phyloP scores from a whole-genome alignment of 2,113 vertebrate genomes.

The Mirounga angustirostris region DNA sequence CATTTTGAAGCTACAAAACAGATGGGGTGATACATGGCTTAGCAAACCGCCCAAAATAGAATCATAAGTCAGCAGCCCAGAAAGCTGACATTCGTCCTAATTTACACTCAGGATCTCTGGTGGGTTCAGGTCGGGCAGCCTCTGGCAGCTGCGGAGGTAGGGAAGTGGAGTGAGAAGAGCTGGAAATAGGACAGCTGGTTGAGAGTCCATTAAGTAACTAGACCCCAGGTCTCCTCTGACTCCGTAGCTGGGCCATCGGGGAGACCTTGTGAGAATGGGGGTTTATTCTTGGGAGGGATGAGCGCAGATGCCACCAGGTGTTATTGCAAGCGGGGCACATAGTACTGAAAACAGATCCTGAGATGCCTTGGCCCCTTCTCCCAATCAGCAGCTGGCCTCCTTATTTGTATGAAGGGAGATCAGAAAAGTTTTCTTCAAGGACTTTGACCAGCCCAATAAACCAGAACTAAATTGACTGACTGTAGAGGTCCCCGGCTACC shows the following conservation, averaged over 20 bases:
- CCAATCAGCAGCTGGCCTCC: neutral
- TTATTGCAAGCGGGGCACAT: neutral
- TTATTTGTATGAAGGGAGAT: neutral
- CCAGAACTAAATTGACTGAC: neutral
- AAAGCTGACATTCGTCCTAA: neutral
- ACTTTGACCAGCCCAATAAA: conserved; percentile 15
- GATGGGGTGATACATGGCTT: neutral
- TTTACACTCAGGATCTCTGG: neutral
- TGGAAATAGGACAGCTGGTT: neutral
- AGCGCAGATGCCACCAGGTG: neutral
- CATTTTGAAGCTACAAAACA: conserved; percentile 11
- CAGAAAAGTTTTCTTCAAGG: conserved; percentile 34
- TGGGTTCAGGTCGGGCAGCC: neutral
- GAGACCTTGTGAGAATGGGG: neutral
- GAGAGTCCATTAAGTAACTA: neutral
- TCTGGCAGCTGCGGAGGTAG: neutral
- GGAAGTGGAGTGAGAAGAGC: neutral
- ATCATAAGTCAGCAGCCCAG: neutral
- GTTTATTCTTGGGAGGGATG: neutral
- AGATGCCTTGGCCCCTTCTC: neutral
- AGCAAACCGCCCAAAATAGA: neutral
- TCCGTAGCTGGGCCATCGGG: neutral
- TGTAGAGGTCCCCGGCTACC: neutral
- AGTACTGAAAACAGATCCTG: neutral
- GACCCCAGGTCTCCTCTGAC: neutral